These are phyloP conservation scores for Sebastes aleutianus DNA, from an alignment of 2,797 vertebrate genomes.

Conservation along the genomic window DNA sequence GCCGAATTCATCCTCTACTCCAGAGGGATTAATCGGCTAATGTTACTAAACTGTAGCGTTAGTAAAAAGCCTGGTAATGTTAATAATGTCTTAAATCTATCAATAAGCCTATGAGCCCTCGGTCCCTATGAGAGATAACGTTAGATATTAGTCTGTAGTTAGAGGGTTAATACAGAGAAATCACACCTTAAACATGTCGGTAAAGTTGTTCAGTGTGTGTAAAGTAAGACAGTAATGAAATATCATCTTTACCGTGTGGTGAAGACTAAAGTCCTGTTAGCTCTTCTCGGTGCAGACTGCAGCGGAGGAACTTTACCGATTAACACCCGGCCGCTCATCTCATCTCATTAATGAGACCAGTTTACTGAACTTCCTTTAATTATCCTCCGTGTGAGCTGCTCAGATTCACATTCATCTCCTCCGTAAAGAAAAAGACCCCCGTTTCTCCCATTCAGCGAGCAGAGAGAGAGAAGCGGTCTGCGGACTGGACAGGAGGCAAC, in stretches of 20 bases:
- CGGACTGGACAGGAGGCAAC: conserved; percentile 25
- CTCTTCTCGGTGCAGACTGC: conserved; percentile 34
- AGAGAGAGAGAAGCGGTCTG: conserved; percentile 17
- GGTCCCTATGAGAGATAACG: not conserved
- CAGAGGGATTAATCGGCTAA: accelerated
- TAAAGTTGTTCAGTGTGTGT: not conserved
- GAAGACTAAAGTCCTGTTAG: conserved; percentile 52
- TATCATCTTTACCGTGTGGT: conserved; percentile 63
- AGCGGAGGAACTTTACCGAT: conserved; percentile 68
- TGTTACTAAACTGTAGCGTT: not conserved
- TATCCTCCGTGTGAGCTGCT: not conserved
- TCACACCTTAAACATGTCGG: not conserved
- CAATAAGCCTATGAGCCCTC: not conserved
- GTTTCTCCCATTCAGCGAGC: conserved; percentile 21
- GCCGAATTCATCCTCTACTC: not conserved
- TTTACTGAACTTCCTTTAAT: not conserved
- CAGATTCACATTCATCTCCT: conserved; percentile 7
- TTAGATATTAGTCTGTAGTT: not conserved
- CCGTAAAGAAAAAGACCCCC: conserved; percentile 11
- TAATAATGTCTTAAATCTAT: not conserved
- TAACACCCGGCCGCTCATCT: conserved; percentile 72
- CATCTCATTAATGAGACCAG: not conserved
- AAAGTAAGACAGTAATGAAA: not conserved
- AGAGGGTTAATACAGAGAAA: not conserved
- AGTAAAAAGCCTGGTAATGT: not conserved